Evolutionary conservation across 2,113 vertebrate species (phyloP).

Genomic region (Macheiramphus alcinus): DNA sequence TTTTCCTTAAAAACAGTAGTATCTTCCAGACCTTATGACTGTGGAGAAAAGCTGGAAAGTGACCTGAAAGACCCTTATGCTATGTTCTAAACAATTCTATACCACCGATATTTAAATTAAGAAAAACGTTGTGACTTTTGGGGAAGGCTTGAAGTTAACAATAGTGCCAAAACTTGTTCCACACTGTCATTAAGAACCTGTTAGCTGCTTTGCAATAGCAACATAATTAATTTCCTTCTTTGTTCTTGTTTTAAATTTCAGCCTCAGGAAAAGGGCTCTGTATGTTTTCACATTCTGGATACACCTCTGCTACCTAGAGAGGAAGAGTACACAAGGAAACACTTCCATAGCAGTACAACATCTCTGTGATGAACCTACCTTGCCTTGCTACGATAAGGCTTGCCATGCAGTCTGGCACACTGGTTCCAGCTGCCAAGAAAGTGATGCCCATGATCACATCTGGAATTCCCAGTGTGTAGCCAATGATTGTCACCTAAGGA

Average conservation of each 20-base stretch:
- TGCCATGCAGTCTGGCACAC: conserved; percentile 97
- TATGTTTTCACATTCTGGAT: background rate
- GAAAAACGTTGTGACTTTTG: background rate
- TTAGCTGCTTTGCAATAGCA: background rate
- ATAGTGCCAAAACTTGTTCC: background rate
- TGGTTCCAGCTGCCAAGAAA: conserved; percentile 95
- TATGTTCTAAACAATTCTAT: background rate
- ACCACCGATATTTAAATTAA: background rate
- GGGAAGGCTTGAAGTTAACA: background rate
- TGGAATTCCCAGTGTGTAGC: conserved; percentile 93
- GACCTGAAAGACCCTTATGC: background rate
- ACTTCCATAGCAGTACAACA: background rate
- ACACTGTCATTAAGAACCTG: background rate
- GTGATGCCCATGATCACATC: conserved; percentile 99
- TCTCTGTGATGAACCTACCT: conserved; percentile 79
- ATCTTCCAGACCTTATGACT: background rate
- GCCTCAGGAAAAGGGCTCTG: background rate
- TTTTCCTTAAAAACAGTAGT: background rate
- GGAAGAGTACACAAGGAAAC: background rate
- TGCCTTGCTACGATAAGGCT: conserved; percentile 96
- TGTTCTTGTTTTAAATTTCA: background rate
- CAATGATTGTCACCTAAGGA: conserved; percentile 92
- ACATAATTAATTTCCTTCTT: background rate
- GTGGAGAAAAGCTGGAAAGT: background rate
- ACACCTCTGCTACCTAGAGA: background rate